These are phyloP conservation scores for Polypedilum pembai DNA, from an alignment of 1,140 invertebrate species.

Conservation along the genomic window DNA sequence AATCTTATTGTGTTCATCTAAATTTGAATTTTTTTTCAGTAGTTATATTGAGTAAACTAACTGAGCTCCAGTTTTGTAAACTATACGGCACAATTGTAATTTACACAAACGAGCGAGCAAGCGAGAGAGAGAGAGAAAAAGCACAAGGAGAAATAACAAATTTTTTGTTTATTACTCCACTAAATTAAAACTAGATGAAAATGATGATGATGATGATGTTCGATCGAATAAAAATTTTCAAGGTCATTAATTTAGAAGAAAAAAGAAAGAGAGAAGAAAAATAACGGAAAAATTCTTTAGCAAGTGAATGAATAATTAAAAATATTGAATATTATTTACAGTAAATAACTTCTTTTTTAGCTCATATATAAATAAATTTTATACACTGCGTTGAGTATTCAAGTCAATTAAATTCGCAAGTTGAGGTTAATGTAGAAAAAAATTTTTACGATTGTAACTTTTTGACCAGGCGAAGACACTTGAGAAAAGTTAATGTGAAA, in stretches of 20 bases:
- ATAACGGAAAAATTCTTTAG: conserved; percentile 12
- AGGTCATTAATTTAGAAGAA: background rate
- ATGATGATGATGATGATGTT: background rate
- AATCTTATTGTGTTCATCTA: background rate
- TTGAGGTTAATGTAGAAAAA: too few species aligned
- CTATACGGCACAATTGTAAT: too few species aligned
- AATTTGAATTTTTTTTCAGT: background rate
- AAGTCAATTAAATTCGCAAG: background rate
- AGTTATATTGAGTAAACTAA: too few species aligned
- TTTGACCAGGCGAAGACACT: too few species aligned
- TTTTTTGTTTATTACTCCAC: too few species aligned
- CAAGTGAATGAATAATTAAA: background rate
- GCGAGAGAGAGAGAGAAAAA: too few species aligned
- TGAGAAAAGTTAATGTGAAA: too few species aligned
- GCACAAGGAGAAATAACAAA: too few species aligned
- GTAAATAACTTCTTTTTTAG: background rate
- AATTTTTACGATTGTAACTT: too few species aligned
- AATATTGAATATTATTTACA: background rate
- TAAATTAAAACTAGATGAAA: conserved; percentile 3
- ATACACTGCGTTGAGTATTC: background rate
- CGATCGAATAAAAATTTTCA: background rate
- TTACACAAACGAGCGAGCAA: too few species aligned
- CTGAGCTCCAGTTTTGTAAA: too few species aligned
- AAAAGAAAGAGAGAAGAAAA: background rate
- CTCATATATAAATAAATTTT: background rate